Conservation (phyloP, 2,797 vertebrate species). For the Pantherophis vulpinus region DNA sequence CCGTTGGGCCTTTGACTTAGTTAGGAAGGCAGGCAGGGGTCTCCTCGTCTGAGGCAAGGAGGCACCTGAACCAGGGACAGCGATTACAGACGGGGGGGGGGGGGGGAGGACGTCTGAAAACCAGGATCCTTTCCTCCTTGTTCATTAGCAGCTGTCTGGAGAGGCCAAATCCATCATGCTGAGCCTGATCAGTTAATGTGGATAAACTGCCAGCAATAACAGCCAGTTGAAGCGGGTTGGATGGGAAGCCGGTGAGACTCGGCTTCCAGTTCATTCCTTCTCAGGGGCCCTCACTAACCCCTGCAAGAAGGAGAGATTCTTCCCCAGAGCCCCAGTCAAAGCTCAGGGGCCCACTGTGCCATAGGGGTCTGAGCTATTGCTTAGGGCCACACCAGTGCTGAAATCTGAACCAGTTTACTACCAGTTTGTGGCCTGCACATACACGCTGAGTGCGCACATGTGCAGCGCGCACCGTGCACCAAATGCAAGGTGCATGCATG, state of each 20-base stretch:
- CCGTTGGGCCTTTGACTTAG: background rate
- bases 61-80: conserved; percentile 14
- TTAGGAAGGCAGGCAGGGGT: conserved; percentile 39
- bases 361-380: conserved; percentile 29
- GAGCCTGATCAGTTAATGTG: conserved; percentile 76
- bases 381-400: background rate
- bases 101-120: conserved; percentile 22
- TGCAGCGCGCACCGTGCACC: no score
- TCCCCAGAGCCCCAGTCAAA: conserved; percentile 45
- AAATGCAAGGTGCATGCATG: no score
- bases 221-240: conserved; percentile 65
- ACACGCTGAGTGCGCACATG: no score
- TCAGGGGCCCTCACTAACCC: conserved; percentile 62
- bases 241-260: background rate
- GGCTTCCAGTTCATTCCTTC: conserved; percentile 70
- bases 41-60: conserved; percentile 31
- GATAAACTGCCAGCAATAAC: conserved; percentile 79
- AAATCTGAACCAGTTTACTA: no score
- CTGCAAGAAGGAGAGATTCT: conserved; percentile 40
- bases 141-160: conserved; percentile 3
- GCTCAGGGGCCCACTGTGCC: conserved; percentile 40
- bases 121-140: conserved; percentile 31
- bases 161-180: conserved; percentile 70
- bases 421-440: no score
- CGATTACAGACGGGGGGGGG: conserved; percentile 40